Evolutionary conservation across 2,113 vertebrate genomes (phyloP), one percentile per base, ranked within the genome.

Genomic region (Plecturocebus donacophilus): DNA sequence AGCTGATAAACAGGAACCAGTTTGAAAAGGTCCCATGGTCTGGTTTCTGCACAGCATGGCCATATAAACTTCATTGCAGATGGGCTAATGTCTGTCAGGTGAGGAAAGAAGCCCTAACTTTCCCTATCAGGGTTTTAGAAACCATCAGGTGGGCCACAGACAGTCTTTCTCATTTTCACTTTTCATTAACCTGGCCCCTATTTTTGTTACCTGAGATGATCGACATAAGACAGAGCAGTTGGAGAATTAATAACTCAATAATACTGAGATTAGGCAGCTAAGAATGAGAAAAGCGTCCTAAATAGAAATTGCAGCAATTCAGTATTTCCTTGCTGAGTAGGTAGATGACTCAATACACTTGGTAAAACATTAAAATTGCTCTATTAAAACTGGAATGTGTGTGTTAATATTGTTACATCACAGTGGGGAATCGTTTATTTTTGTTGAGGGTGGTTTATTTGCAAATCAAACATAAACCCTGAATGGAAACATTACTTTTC

Each of bases 351-450:
- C 92, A 92, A 20, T 92, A 58, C 47, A 38, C 90, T 87, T 71
- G 52, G 81, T 93, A 79, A 91, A 86, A 93, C 79, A 61, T 93
- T 75, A 70, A 94, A 97, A 94, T 89, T 54, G 70, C 75, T 81
- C 71, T 70, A 49, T 94, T 93, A 93, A 96, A 96, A 94, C 76
- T 90, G 64, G 90, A 80, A 96, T 80, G 52, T 40, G 12, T 87
- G 17, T 76, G 25, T 89, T 96, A 42, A 56, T 83, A 91, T 91
- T 92, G 75, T 95, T 81, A 87, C 49, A 90, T 89, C 16, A 35
- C 93, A 95, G 40, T 80, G 75, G 68, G 96, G 87, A 94, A 94
- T 82, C 40, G 68, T 66, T 87, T 92, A 64, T 87, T 97, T 93
- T 95, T 93, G 85, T 91, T 86, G 75, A 66, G 75, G 47, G 70